Evolutionary conservation across 2,113 vertebrate species (phyloP).

Genomic region (Macquaria australasica): DNA sequence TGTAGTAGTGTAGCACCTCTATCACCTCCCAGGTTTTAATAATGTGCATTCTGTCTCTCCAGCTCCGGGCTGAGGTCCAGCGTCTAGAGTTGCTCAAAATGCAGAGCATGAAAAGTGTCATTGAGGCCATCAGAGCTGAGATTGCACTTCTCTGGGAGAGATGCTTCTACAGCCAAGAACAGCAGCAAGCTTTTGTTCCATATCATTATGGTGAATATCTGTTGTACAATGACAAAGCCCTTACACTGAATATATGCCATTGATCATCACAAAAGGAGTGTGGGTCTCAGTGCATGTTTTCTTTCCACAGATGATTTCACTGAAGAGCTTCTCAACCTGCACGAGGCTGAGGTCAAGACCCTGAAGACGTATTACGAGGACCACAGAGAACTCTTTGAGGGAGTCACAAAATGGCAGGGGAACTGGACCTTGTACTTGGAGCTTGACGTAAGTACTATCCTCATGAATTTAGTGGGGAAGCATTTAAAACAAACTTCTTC

Average conservation of each 20-base stretch:
- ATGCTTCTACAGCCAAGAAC: conserved; percentile 91
- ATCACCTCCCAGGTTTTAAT: background rate
- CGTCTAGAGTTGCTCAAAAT: conserved; percentile 89
- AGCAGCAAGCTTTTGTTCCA: conserved; percentile 85
- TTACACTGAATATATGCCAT: background rate
- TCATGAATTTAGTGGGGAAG: no score
- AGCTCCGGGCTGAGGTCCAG: conserved; percentile 90
- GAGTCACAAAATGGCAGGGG: conserved; percentile 90
- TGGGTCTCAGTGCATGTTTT: background rate
- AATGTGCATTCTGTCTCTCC: background rate
- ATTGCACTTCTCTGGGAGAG: conserved; percentile 89
- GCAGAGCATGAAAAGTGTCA: conserved; percentile 88
- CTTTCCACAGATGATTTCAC: conserved; percentile 86
- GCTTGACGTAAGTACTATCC: conserved; percentile 87
- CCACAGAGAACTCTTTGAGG: conserved; percentile 91
- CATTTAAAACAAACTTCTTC: background rate
- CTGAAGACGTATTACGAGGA: conserved; percentile 86
- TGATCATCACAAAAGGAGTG: background rate
- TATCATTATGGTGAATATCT: conserved; percentile 84
- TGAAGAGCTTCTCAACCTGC: conserved; percentile 87
- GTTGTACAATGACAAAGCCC: background rate
- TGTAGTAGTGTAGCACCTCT: background rate
- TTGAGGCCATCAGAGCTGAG: conserved; percentile 86
- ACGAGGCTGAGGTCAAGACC: conserved; percentile 85
- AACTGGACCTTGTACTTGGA: conserved; percentile 92